phyloP scores from a whole-genome alignment of 2,888 invertebrate species.

The Malacosoma neustria region DNA sequence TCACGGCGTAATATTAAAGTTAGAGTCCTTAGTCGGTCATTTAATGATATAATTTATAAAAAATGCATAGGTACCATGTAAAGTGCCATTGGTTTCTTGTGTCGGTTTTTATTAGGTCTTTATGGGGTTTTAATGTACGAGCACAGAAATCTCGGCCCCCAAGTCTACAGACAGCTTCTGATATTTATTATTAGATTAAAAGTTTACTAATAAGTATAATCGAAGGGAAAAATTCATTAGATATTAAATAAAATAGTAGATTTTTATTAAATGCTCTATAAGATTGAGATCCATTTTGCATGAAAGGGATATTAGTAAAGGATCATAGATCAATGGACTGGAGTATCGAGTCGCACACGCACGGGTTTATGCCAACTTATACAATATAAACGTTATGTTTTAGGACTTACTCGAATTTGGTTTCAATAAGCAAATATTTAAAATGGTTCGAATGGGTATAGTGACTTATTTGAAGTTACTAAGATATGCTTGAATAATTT shows the following conservation, averaged over 20 bases:
- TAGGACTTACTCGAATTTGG: too few species aligned
- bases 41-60: conserved; percentile 64
- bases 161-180: conserved; percentile 35
- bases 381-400: conserved; percentile 12
- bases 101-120: conserved; percentile 60
- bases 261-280: conserved; percentile 32
- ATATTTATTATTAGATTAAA: conserved; percentile 32
- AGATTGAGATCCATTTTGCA: conserved; percentile 10
- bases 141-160: conserved; percentile 3
- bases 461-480: too few species aligned
- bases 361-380: conserved; percentile 40
- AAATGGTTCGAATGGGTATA: conserved; percentile 59
- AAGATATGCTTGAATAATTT: too few species aligned
- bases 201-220: conserved; percentile 32
- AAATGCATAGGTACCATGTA: conserved; percentile 60
- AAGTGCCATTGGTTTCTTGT: conserved; percentile 60
- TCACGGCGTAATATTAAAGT: conserved; percentile 61
- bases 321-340: conserved; percentile 2
- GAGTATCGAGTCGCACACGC: conserved; percentile 15
- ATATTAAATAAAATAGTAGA: conserved; percentile 29
- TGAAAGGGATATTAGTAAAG: conserved; percentile 9
- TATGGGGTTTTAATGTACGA: conserved; percentile 32
- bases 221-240: conserved; percentile 23
- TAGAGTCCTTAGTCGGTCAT: conserved; percentile 69
- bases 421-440: conserved; percentile 17